A percentile compares a stretch with the other conserved stretches of the same genome.
Evolutionary conservation across 2,888 invertebrate genomes (phyloP).

Genomic region (Parnassius mnemosyne): DNA sequence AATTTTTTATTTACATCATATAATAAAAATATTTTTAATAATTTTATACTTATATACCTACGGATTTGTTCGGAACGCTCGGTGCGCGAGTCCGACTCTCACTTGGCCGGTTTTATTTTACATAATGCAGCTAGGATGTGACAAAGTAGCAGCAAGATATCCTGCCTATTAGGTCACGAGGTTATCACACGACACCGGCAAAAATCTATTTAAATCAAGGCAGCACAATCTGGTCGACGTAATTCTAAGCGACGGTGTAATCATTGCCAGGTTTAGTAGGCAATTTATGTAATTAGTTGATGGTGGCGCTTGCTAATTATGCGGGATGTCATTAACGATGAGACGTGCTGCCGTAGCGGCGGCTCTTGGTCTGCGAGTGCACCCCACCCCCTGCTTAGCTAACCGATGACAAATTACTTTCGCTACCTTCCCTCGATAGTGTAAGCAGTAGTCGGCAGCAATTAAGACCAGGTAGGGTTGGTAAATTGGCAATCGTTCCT

Average conservation of each 20-base stretch:
- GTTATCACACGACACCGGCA: no score
- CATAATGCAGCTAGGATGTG: no score
- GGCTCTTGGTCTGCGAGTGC: constrained; percentile 44
- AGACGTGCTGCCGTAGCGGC: constrained; percentile 60
- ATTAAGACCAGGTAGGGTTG: constrained; percentile 74
- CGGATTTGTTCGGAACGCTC: no score
- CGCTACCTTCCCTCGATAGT: constrained; percentile 66
- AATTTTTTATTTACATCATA: no score
- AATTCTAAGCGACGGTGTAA: constrained; percentile 47
- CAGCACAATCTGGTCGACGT: constrained; percentile 20
- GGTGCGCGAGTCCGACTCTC: no score
- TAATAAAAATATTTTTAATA: no score
- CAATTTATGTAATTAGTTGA: constrained; percentile 78
- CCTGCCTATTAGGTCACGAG: no score
- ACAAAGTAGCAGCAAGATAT: no score
- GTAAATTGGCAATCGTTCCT: constrained; percentile 78
- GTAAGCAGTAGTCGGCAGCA: constrained; percentile 74
- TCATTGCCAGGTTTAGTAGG: constrained; percentile 74
- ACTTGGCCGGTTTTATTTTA: no score
- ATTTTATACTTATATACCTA: no score
- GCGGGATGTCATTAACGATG: constrained; percentile 73
- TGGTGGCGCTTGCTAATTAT: constrained; percentile 74
- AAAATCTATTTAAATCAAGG: not conserved
- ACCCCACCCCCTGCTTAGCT: constrained; percentile 62
- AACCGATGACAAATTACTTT: constrained; percentile 79